Evolutionary conservation across 2,113 vertebrate species (phyloP).

Genomic region (Heterocephalus glaber): DNA sequence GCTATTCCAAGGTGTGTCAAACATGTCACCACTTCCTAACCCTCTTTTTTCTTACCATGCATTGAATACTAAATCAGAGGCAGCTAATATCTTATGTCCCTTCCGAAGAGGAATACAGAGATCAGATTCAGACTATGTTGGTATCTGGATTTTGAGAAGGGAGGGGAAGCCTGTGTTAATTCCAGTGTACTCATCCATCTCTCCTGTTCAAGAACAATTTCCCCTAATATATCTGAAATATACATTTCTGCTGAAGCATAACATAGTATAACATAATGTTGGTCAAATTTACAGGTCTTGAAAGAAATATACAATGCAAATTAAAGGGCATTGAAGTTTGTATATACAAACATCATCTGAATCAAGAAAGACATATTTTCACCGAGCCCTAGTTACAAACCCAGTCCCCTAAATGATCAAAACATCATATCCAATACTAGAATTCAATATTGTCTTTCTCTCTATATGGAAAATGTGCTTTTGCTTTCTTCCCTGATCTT

Average conservation of each 20-base stretch:
- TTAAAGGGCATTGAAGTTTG: not conserved
- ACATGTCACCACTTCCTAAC: not conserved
- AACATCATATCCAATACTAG: not conserved
- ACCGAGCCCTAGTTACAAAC: not conserved
- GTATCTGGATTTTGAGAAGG: not conserved
- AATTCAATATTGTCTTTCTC: not conserved
- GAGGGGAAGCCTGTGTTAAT: not conserved
- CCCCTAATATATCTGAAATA: not conserved
- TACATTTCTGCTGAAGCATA: not conserved
- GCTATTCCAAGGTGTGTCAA: not conserved
- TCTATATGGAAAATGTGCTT: too few relatives aligned
- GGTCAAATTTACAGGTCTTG: not conserved
- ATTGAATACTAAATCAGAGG: not conserved
- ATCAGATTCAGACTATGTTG: not conserved
- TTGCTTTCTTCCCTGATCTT: not conserved
- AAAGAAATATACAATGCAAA: not conserved
- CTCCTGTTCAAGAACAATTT: not conserved
- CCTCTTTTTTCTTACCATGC: not conserved
- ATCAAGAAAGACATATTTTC: not conserved
- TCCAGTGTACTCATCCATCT: not conserved
- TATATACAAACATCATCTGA: not conserved
- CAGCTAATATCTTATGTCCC: not conserved
- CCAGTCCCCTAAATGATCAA: too few relatives aligned
- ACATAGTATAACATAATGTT: not conserved
- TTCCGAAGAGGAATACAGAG: not conserved